Evolutionary conservation across 2,888 invertebrate genomes (phyloP).

Genomic region (Protophormia terraenovae): DNA sequence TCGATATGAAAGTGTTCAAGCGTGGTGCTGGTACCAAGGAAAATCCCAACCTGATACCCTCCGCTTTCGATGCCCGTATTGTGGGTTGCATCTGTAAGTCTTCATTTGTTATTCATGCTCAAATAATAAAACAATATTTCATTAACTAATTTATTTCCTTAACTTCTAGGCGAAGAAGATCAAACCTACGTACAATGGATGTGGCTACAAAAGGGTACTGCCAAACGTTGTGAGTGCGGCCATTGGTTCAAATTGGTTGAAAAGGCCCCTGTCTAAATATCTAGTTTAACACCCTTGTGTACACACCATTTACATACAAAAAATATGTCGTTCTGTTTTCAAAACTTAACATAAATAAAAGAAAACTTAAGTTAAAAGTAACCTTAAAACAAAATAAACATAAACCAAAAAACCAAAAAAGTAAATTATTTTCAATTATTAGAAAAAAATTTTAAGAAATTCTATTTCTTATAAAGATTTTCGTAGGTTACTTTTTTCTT

Average conservation of each 20-base stretch:
- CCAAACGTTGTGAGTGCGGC: constrained; percentile 97
- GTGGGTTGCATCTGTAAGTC: constrained; percentile 95
- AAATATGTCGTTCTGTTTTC: constrained; percentile 64
- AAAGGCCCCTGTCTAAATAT: constrained; percentile 86
- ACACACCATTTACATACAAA: constrained; percentile 68
- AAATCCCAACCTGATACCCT: constrained; percentile 93
- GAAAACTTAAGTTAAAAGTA: constrained; percentile 77
- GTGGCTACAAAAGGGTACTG: constrained; percentile 94
- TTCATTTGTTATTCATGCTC: neutral
- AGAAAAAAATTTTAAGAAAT: constrained; percentile 25
- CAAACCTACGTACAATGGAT: constrained; percentile 95
- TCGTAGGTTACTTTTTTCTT: constrained; percentile 65
- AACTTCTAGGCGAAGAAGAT: constrained; percentile 90
- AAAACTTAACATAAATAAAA: constrained; percentile 53
- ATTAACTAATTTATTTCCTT: neutral
- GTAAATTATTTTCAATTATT: constrained; percentile 60
- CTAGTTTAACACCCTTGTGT: constrained; percentile 31
- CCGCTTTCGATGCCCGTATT: constrained; percentile 93
- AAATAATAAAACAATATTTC: neutral
- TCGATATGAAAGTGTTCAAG: constrained; percentile 91
- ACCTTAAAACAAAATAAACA: constrained; percentile 74
- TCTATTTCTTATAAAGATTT: too few relatives aligned
- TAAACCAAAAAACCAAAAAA: constrained; percentile 71
- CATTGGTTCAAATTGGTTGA: constrained; percentile 97
- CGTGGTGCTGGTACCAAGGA: constrained; percentile 92